Percentiles rank a stretch among this genome's conserved stretches.
These are phyloP conservation scores for Cyphomyrus discorhynchus DNA, from an alignment of 2,113 vertebrate species.

Conservation along the genomic window DNA sequence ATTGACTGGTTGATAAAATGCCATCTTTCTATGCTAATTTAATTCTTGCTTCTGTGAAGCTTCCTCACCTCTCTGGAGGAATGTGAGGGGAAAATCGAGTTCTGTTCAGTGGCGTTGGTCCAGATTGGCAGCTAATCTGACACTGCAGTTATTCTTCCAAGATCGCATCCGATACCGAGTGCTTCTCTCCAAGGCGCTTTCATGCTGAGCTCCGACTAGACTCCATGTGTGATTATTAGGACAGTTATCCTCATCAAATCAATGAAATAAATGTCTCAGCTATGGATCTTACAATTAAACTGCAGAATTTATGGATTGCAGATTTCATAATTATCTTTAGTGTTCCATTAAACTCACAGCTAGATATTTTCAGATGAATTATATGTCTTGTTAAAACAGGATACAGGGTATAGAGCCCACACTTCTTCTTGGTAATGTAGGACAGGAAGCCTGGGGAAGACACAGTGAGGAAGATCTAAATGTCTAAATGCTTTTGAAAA, in stretches of 20 bases:
- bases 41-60: background rate
- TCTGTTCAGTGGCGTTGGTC: background rate
- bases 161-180: background rate
- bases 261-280: background rate
- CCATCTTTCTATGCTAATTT: background rate
- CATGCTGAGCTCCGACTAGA: background rate
- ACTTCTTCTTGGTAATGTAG: background rate
- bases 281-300: background rate
- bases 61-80: background rate
- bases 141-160: background rate
- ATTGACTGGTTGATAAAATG: background rate
- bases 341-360: background rate
- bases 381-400: background rate
- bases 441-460: background rate
- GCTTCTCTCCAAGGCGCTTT: background rate
- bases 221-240: background rate
- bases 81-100: background rate
- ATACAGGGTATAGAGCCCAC: background rate
- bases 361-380: background rate
- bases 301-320: background rate
- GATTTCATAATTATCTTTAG: background rate
- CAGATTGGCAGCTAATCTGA: background rate
- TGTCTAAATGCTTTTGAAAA: background rate
- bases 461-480: background rate
- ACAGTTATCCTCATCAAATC: background rate